phyloP scores from a whole-genome alignment of 2,113 vertebrate genomes.

The Morphnarchus princeps region DNA sequence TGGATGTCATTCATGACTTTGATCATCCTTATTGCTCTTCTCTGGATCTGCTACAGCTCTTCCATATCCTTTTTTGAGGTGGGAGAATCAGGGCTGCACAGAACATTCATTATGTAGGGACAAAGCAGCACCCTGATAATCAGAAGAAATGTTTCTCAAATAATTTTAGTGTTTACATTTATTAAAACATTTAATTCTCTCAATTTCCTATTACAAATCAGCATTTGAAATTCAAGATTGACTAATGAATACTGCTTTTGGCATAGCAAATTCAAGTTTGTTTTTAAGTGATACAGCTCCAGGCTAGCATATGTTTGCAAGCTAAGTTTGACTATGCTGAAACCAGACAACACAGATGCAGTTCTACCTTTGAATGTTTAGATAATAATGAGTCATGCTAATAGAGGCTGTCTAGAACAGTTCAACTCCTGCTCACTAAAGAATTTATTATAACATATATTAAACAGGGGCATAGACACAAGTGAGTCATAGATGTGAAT shows the following conservation, averaged over 20 bases:
- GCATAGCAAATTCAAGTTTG: background rate
- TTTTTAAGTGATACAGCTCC: constrained; percentile 26
- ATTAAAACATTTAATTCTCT: background rate
- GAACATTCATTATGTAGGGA: background rate
- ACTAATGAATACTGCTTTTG: background rate
- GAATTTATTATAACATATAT: constrained; percentile 36
- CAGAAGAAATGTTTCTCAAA: background rate
- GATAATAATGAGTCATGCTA: constrained; percentile 45
- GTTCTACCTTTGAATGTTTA: constrained; percentile 45
- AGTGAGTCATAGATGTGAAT: background rate
- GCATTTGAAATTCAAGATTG: background rate
- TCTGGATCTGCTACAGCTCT: background rate
- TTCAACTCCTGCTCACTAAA: background rate
- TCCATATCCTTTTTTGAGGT: background rate
- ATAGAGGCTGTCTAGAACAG: constrained; percentile 23
- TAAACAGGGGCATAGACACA: background rate
- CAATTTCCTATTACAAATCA: background rate
- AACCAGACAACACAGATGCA: constrained; percentile 47
- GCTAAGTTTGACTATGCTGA: constrained; percentile 8
- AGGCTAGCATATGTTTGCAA: constrained; percentile 23
- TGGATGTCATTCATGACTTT: background rate
- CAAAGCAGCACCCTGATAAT: background rate
- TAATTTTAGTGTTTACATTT: background rate
- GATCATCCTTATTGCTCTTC: background rate
- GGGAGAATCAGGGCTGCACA: background rate